These are phyloP conservation scores for Sprattus sprattus DNA, from an alignment of 2,113 vertebrate genomes.

Conservation along the genomic window DNA sequence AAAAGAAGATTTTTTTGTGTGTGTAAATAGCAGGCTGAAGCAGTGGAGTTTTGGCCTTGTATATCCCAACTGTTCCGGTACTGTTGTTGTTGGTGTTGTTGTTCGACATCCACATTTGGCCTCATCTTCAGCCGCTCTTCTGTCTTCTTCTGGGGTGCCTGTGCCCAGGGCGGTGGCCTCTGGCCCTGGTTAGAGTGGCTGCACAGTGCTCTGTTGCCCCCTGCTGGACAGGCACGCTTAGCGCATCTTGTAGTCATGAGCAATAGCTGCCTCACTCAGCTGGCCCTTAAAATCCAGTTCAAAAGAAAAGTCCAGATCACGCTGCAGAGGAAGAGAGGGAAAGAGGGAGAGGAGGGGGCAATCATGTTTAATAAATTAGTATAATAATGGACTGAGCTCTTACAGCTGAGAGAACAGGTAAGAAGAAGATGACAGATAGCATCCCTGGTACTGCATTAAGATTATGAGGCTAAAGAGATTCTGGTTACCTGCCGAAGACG, in stretches of 20 bases:
- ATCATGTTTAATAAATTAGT: background rate
- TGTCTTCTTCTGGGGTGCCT: conserved; percentile 16
- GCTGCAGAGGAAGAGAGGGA: conserved; percentile 69
- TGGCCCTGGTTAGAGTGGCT: conserved; percentile 36
- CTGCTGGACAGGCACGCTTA: conserved; percentile 59
- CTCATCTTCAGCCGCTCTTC: background rate
- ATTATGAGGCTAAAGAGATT: background rate
- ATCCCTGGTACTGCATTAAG: background rate
- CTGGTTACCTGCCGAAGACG: background rate
- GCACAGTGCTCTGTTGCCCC: conserved; percentile 35
- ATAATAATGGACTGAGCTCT: background rate
- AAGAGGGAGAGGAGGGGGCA: background rate
- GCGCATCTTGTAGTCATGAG: conserved; percentile 98
- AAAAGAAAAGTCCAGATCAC: conserved; percentile 95
- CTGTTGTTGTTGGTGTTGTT: background rate
- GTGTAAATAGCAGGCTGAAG: background rate
- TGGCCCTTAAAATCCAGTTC: conserved; percentile 98
- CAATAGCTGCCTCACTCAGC: conserved; percentile 91
- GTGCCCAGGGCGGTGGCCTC: conserved; percentile 28
- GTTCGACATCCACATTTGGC: background rate
- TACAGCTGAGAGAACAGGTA: background rate
- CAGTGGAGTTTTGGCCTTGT: background rate
- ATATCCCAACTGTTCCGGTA: background rate
- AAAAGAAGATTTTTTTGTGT: background rate
- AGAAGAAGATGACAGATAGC: background rate